A percentile compares a stretch with the other conserved stretches of the same genome.
phyloP scores from a whole-genome alignment of 1,140 invertebrate species.

The Octopus bimaculoides region DNA sequence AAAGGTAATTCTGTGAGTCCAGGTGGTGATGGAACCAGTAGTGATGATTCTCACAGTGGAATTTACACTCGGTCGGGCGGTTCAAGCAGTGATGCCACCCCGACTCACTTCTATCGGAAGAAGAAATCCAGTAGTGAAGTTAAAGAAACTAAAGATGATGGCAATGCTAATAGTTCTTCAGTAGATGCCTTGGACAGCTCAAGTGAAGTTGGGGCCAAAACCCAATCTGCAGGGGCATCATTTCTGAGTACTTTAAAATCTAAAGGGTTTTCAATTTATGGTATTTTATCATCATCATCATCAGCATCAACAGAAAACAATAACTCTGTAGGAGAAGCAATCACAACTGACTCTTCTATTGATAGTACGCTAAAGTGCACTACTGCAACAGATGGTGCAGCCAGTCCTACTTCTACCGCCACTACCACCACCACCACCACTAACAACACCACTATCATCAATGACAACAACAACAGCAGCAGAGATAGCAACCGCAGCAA shows the following conservation, averaged over 20 bases:
- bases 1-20: slow-evolving; percentile 46
- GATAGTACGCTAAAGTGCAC: background rate
- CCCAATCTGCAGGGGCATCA: slow-evolving; percentile 10
- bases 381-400: slow-evolving; percentile 8
- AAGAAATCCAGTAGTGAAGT: slow-evolving; percentile 19
- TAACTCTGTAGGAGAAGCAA: background rate
- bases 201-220: background rate
- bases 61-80: slow-evolving; percentile 22
- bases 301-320: background rate
- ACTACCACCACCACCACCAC: background rate
- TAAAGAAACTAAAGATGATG: slow-evolving; percentile 15
- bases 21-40: slow-evolving; percentile 9
- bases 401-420: background rate
- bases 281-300: background rate
- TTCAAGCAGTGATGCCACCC: slow-evolving; percentile 13
- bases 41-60: slow-evolving; percentile 8
- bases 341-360: background rate
- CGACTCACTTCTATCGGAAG: slow-evolving; percentile 14
- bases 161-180: background rate
- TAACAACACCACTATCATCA: slow-evolving; percentile 27
- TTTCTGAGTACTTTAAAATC: slow-evolving; percentile 9
- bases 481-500: background rate
- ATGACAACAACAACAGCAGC: slow-evolving; percentile 53
- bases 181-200: background rate
- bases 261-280: slow-evolving; percentile 9